A percentile compares a stretch with the other conserved stretches of the same genome.
These are phyloP conservation scores for Drosophila fungiperda DNA, from an alignment of 2,888 invertebrate genomes.

Conservation along the genomic window DNA sequence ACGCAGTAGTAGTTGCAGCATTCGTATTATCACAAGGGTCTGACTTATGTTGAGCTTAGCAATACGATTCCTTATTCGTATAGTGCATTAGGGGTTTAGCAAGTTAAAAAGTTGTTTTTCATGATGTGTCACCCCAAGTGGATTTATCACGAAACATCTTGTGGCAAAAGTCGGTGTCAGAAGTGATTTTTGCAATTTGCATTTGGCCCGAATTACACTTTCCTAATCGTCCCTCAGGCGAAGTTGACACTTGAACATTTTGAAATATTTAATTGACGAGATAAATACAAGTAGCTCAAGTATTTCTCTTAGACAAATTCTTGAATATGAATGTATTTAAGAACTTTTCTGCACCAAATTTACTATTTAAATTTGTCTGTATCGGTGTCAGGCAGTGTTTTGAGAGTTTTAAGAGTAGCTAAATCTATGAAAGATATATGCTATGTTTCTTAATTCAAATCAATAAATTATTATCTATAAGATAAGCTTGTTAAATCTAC, in stretches of 20 bases:
- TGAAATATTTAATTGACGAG: conserved; percentile 9
- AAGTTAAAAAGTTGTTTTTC: conserved; percentile 70
- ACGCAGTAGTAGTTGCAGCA: conserved; percentile 11
- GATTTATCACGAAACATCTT: conserved; percentile 70
- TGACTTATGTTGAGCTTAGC: conserved; percentile 47
- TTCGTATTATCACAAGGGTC: conserved; percentile 25
- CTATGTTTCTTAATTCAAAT: background rate
- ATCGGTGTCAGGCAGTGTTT: too few relatives aligned
- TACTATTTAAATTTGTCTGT: background rate
- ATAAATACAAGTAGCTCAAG: background rate
- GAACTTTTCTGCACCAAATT: background rate
- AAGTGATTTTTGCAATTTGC: conserved; percentile 61
- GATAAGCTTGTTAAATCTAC: background rate
- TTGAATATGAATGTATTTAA: background rate
- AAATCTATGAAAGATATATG: background rate
- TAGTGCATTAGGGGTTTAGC: conserved; percentile 55
- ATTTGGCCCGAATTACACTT: conserved; percentile 41
- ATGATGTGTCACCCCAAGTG: conserved; percentile 67
- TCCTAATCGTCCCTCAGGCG: conserved; percentile 11
- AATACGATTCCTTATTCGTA: conserved; percentile 56
- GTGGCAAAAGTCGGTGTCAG: conserved; percentile 56
- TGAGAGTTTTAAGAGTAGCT: background rate
- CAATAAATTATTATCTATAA: background rate
- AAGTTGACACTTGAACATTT: background rate
- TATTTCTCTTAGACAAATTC: background rate